phyloP scores from a whole-genome alignment of 1,140 invertebrate species.

The Geopemphigus sp. region DNA sequence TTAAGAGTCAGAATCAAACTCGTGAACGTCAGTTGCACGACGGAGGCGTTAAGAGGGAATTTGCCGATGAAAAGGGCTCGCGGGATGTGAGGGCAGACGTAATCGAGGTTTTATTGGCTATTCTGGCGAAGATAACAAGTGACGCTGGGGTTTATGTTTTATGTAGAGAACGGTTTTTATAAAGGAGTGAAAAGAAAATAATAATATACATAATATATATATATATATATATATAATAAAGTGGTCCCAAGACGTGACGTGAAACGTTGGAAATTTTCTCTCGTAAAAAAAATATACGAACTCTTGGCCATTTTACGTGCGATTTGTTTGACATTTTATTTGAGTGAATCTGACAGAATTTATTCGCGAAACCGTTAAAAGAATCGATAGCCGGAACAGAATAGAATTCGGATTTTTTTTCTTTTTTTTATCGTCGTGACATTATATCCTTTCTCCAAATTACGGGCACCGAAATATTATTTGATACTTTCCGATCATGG shows the following conservation, averaged over 20 bases:
- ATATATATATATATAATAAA: constrained; percentile 33
- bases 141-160: constrained; percentile 20
- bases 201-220: neutral
- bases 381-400: too few relatives aligned
- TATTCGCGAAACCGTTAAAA: neutral
- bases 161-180: constrained; percentile 3
- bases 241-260: neutral
- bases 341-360: neutral
- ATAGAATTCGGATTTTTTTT: too few relatives aligned
- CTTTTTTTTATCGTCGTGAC: too few relatives aligned
- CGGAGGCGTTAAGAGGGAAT: constrained; percentile 28
- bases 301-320: neutral
- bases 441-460: too few relatives aligned
- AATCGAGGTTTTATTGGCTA: constrained; percentile 33
- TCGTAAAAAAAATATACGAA: constrained; percentile 33
- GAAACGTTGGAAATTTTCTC: constrained; percentile 3
- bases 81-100: too few relatives aligned
- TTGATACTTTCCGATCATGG: neutral
- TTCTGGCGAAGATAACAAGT: constrained; percentile 26
- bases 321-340: neutral
- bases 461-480: too few relatives aligned
- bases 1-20: constrained; percentile 16
- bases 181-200: constrained; percentile 8
- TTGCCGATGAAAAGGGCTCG: neutral
- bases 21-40: constrained; percentile 33